Base-by-base conservation (phyloP, 2,113 vertebrate genomes). In the Parus major region DNA sequence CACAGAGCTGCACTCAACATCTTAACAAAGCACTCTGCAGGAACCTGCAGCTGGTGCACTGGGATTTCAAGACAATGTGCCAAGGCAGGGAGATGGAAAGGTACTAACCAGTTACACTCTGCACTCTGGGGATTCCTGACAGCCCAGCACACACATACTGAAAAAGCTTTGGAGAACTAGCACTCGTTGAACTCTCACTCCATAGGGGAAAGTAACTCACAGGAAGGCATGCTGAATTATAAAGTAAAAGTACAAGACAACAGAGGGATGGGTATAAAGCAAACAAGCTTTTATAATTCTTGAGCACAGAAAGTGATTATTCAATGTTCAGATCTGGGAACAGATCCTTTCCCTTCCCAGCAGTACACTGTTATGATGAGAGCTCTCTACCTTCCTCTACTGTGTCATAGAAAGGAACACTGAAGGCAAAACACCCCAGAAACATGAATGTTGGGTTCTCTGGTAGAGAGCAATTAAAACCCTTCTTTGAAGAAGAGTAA, bases 1-100 rank as follows among this genome's bases (percentile, higher is more conserved):
- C 1, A 2, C 1, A 0, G 46, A 49, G 64, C 41, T 1, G 1
- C 46, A 25, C 3, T 4, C 23, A 2, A 0, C 4, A 1, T 42
- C 46, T 44, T 61, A 66, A 75, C 50, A 78, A 85, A 90, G 39
- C 61, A 4, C 69, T 61, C 47, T 63, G 25, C 47, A 44, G 64
- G 59, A 90, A 28, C 50, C 60, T 55, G 44, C 69, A 25, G 23
- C 82, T 63, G 42, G 5, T 55, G n/a, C 0, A 0, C 70, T 71
- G 56, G 2, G 15, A 39, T 78, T 87, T 71, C 36, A 21, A 49
- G 25, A 75, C 33, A 50, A 10, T 7, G 15, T 35, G 61, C 65
- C 60, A 63, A 93, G 42, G 63, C 33, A 66, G 52, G 47, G 70
- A 82, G 50, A 55, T 39, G 72, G 73, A 77, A 89, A 87, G 31